These are phyloP conservation scores for Isurus oxyrinchus DNA, from an alignment of 2,113 vertebrate genomes.

Conservation along the genomic window DNA sequence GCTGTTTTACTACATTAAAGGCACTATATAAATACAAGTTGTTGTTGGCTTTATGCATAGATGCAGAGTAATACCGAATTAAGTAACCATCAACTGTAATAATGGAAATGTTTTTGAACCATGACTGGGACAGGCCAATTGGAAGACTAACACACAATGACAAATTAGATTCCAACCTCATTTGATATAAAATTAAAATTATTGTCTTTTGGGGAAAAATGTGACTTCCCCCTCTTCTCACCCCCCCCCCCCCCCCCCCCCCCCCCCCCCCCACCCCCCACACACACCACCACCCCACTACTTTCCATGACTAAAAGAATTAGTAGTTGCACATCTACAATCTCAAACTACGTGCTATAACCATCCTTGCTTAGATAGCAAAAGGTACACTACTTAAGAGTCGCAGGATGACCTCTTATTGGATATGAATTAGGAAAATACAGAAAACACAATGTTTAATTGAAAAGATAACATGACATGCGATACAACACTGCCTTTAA, in stretches of 20 bases:
- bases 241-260: too few relatives aligned
- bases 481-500: background rate
- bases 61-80: background rate
- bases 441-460: background rate
- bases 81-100: background rate
- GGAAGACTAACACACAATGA: background rate
- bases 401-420: background rate
- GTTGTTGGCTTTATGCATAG: background rate
- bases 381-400: background rate
- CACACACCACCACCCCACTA: background rate
- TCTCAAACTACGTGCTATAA: background rate
- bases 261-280: too few relatives aligned
- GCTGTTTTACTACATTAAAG: background rate
- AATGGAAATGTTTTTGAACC: background rate
- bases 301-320: background rate
- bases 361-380: background rate
- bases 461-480: background rate
- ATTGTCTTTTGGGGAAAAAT: background rate
- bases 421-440: background rate
- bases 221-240: background rate
- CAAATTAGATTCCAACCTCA: background rate
- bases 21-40: background rate
- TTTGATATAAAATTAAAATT: background rate
- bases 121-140: background rate
- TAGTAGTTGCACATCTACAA: background rate